Conservation (phyloP, 2,797 vertebrate genomes). For the Phrynocephalus guinanensis region DNA sequence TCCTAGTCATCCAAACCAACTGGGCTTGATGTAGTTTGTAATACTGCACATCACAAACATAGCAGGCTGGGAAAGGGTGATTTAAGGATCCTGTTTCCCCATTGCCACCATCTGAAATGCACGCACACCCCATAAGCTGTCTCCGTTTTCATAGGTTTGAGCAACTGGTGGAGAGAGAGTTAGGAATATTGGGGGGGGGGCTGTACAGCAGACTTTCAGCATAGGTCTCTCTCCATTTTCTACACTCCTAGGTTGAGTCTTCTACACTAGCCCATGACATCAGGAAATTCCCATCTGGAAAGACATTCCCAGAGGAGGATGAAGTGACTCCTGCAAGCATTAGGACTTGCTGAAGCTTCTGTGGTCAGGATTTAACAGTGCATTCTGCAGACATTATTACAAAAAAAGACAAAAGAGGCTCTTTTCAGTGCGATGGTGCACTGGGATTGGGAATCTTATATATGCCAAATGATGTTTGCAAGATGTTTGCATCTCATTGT, state of each 20-base stretch:
- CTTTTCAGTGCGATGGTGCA: not conserved
- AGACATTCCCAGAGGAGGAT: slow-evolving; percentile 28
- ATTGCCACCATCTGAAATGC: not conserved
- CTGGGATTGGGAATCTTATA: not conserved
- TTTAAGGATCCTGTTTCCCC: not conserved
- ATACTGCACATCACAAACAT: not conserved
- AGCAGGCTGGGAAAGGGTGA: not conserved
- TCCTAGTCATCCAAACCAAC: not conserved
- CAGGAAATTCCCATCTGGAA: slow-evolving; percentile 15
- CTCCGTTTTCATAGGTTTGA: not conserved
- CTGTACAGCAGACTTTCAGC: not conserved
- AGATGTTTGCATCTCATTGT: not conserved
- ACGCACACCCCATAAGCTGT: not conserved
- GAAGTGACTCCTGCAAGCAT: not conserved
- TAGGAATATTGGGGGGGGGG: not conserved
- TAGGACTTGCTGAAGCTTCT: not conserved
- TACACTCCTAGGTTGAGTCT: not conserved
- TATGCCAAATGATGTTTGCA: not conserved
- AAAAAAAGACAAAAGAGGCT: not conserved
- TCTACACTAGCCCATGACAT: not conserved
- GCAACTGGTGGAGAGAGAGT: too few species aligned
- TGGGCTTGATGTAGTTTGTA: not conserved
- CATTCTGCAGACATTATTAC: not conserved
- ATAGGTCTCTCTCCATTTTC: not conserved
- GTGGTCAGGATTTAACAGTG: not conserved